Conservation (phyloP, 1,140 invertebrate genomes). For the Drosophila asahinai region DNA sequence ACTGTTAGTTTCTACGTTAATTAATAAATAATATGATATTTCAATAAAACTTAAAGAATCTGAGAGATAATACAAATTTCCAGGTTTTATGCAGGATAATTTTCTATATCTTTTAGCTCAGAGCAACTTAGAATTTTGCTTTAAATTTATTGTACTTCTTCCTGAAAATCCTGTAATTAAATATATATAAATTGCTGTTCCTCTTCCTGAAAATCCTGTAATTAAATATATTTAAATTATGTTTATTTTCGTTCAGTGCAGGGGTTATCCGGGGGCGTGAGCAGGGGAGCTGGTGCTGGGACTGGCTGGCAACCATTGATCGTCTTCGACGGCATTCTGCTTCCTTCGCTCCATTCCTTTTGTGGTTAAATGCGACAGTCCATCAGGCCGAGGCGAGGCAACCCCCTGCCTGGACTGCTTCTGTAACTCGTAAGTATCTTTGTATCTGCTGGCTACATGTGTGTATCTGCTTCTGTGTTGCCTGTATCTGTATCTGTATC, state of each 20-base stretch:
- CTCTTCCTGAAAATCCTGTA: not conserved
- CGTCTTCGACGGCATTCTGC: slow-evolving; percentile 71
- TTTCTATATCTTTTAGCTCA: not conserved
- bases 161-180: not conserved
- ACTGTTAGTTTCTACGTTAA: not conserved
- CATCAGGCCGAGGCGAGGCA: slow-evolving; percentile 38
- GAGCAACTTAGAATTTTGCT: not conserved
- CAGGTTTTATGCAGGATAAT: not conserved
- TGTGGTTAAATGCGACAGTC: slow-evolving; percentile 77
- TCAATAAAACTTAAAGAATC: not conserved
- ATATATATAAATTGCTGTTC: not conserved
- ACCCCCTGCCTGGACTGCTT: slow-evolving; percentile 29
- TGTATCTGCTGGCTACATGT: slow-evolving; percentile 19
- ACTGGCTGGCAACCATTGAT: slow-evolving; percentile 68
- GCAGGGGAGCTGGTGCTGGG: slow-evolving; percentile 12
- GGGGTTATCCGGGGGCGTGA: slow-evolving; percentile 8
- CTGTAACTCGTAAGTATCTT: slow-evolving; percentile 46
- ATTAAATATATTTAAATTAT: not conserved
- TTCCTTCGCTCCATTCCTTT: slow-evolving; percentile 79
- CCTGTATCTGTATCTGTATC: slow-evolving; percentile 40
- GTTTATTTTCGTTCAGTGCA: slow-evolving; percentile 6
- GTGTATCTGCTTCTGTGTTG: slow-evolving; percentile 51
- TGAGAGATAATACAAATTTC: not conserved
- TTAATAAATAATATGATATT: not conserved
- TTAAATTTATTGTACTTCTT: not conserved